Evolutionary conservation across 2,888 invertebrate genomes (phyloP).

Genomic region (Lasioglossum lativentre): DNA sequence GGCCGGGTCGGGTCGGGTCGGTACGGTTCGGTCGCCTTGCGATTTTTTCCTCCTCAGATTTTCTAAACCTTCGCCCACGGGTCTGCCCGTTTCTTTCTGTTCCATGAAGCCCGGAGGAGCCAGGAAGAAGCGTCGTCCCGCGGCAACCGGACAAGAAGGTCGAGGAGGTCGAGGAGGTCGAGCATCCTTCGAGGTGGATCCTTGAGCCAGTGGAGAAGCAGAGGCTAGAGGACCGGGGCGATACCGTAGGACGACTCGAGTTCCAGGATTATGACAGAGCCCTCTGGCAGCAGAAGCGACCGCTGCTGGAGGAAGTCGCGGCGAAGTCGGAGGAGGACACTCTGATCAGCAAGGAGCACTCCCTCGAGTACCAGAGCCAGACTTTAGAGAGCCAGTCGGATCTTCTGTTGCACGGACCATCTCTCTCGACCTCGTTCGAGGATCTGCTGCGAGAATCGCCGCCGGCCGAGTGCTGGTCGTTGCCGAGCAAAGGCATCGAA

Average conservation of each 20-base stretch:
- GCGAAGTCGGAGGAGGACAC: slow-evolving; percentile 63
- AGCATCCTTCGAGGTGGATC: neutral
- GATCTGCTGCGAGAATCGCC: slow-evolving; percentile 23
- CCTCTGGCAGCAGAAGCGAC: slow-evolving; percentile 45
- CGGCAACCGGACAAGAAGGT: neutral
- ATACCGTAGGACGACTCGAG: neutral
- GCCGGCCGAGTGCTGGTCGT: slow-evolving; percentile 55
- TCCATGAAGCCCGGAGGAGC: slow-evolving; percentile 26
- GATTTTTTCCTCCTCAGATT: slow-evolving; percentile 11
- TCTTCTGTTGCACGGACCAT: slow-evolving; percentile 34
- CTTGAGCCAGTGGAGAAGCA: neutral
- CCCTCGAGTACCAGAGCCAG: slow-evolving; percentile 76
- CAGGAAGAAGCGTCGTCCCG: neutral
- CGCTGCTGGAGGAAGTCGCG: slow-evolving; percentile 53
- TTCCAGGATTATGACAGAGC: slow-evolving; percentile 40
- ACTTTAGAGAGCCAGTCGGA: slow-evolving; percentile 73
- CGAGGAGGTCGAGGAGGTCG: slow-evolving; percentile 2
- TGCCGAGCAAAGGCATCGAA: slow-evolving; percentile 28
- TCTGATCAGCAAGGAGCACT: slow-evolving; percentile 74
- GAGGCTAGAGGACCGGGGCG: neutral
- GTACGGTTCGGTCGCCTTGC: neutral
- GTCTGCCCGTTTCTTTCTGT: neutral
- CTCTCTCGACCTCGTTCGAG: slow-evolving; percentile 52
- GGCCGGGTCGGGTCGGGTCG: neutral
- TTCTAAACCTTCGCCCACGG: neutral